Conservation (phyloP, 1,140 invertebrate species). For the Macrobrachium nipponense region DNA sequence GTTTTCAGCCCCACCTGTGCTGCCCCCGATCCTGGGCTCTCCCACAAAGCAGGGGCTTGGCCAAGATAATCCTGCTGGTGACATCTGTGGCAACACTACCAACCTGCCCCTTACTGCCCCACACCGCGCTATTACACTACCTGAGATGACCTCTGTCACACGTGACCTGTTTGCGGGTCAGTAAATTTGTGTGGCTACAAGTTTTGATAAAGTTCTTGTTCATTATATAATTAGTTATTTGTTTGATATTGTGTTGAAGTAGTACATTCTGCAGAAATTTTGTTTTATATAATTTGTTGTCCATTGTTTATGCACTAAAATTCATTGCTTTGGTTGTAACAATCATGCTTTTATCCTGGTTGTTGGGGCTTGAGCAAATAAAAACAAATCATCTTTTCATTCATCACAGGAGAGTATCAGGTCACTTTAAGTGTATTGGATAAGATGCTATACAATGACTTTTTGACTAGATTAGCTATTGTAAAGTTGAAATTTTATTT, state of each 20-base stretch:
- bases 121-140: constrained; percentile 58
- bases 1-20: constrained; percentile 66
- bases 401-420: too few relatives aligned
- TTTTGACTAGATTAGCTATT: not conserved
- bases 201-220: not conserved
- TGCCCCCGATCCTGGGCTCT: constrained; percentile 75
- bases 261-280: too few relatives aligned
- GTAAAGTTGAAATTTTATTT: not conserved
- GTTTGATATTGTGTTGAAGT: not conserved
- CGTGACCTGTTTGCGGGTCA: constrained; percentile 63
- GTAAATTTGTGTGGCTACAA: constrained; percentile 17
- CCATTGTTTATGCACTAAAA: too few relatives aligned
- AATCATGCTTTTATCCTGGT: too few relatives aligned
- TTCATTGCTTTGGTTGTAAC: too few relatives aligned
- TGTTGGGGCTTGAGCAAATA: too few relatives aligned
- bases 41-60: constrained; percentile 68
- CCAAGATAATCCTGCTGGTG: constrained; percentile 59
- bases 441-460: too few relatives aligned
- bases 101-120: constrained; percentile 48
- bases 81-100: constrained; percentile 62
- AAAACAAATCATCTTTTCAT: too few relatives aligned
- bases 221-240: constrained; percentile 19
- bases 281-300: too few relatives aligned
- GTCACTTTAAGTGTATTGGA: too few relatives aligned
- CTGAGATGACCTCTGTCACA: constrained; percentile 63